Evolutionary conservation across 2,113 vertebrate genomes (phyloP).

Genomic region (Chlamydotis undulata): DNA sequence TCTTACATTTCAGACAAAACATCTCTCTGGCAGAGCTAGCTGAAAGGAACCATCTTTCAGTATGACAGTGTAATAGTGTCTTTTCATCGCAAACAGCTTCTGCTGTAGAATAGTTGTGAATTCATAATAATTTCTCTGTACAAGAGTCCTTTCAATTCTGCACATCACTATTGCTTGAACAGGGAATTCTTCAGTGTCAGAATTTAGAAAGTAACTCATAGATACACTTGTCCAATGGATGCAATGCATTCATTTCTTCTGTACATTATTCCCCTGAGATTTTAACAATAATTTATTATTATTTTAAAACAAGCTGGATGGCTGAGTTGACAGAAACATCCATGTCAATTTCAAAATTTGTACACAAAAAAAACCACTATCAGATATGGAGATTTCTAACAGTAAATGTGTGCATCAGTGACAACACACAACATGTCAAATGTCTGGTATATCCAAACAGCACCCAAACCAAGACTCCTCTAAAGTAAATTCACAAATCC

Average conservation of each 20-base stretch:
- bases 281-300: not conserved
- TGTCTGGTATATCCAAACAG: not conserved
- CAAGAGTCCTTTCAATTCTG: not conserved
- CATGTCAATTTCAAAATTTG: not conserved
- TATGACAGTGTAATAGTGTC: constrained; percentile 34
- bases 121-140: constrained; percentile 11
- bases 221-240: not conserved
- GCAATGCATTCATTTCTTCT: not conserved
- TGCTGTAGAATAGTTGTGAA: not conserved
- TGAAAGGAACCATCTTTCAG: constrained; percentile 52
- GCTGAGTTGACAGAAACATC: not conserved
- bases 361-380: not conserved
- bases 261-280: not conserved
- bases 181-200: constrained; percentile 18
- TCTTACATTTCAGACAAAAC: constrained; percentile 24
- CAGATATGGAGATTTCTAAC: not conserved
- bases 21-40: not conserved
- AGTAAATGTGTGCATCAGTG: not conserved
- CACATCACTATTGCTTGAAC: not conserved
- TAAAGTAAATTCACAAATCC: not conserved
- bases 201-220: not conserved
- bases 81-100: constrained; percentile 40
- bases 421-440: not conserved
- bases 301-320: not conserved
- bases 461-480: not conserved